Evolutionary conservation across 2,113 vertebrate genomes (phyloP).

Genomic region (Tychaedon coryphoeus): DNA sequence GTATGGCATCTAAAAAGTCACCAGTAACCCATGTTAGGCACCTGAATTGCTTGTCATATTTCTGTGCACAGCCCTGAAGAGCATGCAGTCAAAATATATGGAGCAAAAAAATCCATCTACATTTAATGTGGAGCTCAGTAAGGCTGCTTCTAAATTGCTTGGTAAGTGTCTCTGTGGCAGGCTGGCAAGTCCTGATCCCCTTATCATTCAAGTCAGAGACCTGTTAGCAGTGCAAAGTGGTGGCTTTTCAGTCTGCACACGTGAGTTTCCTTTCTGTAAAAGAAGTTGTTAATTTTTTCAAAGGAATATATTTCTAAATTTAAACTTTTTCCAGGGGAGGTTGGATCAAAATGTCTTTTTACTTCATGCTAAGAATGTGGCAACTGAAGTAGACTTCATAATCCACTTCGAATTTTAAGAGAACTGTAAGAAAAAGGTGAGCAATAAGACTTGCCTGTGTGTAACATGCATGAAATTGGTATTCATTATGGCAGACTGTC

Average conservation of each 20-base stretch:
- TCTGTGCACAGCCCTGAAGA: neutral
- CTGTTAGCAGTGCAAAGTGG: neutral
- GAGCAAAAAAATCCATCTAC: constrained; percentile 31
- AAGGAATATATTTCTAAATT: neutral
- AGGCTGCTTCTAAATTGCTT: constrained; percentile 40
- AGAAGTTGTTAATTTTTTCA: neutral
- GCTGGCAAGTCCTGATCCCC: neutral
- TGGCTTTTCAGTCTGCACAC: neutral
- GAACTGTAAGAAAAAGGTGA: constrained; percentile 9
- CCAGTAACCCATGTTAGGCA: neutral
- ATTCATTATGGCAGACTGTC: constrained; percentile 52
- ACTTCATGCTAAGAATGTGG: neutral
- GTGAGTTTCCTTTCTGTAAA: neutral
- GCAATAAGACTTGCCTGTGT: constrained; percentile 25
- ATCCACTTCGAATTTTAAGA: neutral
- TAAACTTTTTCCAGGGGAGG: neutral
- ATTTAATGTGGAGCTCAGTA: constrained; percentile 24
- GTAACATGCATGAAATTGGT: constrained; percentile 66
- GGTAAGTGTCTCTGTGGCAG: constrained; percentile 4
- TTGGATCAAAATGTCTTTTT: neutral
- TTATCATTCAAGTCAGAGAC: constrained; percentile 40
- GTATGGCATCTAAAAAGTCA: neutral
- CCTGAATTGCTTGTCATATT: neutral
- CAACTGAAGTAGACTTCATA: constrained; percentile 6
- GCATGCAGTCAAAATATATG: constrained; percentile 19